phyloP scores from a whole-genome alignment of 2,888 invertebrate genomes.

The Melikaiella ostensackeni region DNA sequence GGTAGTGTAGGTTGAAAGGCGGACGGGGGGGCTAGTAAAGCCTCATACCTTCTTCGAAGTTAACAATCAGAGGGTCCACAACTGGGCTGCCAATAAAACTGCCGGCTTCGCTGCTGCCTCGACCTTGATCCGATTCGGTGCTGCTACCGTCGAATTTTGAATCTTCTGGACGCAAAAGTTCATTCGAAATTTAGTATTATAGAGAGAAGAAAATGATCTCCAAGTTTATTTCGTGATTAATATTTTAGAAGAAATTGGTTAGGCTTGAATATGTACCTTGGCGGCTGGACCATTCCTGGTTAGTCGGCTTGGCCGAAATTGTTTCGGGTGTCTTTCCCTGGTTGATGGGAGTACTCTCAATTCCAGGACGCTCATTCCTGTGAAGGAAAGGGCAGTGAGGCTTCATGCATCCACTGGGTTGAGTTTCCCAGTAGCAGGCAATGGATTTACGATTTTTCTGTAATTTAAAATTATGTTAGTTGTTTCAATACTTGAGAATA shows the following conservation, averaged over 20 bases:
- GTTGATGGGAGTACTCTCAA: conserved; percentile 62
- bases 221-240: not conserved
- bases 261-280: conserved; percentile 61
- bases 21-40: conserved; percentile 81
- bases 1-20: conserved; percentile 76
- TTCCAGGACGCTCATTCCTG: conserved; percentile 69
- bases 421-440: conserved; percentile 92
- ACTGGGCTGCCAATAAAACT: conserved; percentile 77
- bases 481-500: not conserved
- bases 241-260: not conserved
- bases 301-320: conserved; percentile 64
- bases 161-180: conserved; percentile 63
- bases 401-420: conserved; percentile 91
- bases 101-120: conserved; percentile 73
- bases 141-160: conserved; percentile 73
- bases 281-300: conserved; percentile 73
- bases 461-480: conserved; percentile 57
- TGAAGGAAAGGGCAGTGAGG: conserved; percentile 92
- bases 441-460: conserved; percentile 90
- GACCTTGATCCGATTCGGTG: conserved; percentile 73
- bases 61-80: conserved; percentile 86
- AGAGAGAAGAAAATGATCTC: not conserved
- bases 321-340: conserved; percentile 65
- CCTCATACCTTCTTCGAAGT: conserved; percentile 91
- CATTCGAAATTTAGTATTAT: conserved; percentile 32